A percentile compares a stretch with the other conserved stretches of the same genome.
These are phyloP conservation scores for Tanytarsus gracilentus DNA, from an alignment of 2,888 invertebrate species.

Conservation along the genomic window DNA sequence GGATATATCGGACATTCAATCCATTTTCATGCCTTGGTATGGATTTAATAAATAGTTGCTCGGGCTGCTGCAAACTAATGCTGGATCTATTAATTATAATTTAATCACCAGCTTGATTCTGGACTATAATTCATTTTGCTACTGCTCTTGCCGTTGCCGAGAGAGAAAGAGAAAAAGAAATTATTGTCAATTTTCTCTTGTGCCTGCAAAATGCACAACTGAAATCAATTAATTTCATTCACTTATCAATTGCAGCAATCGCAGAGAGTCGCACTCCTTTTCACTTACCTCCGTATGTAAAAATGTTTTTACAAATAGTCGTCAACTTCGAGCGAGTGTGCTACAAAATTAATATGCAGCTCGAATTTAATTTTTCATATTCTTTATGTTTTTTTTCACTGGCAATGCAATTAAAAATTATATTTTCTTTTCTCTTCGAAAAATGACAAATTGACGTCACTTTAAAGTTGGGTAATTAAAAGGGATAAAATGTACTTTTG, in stretches of 20 bases:
- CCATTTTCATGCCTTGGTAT: background rate
- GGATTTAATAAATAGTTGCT: conserved; percentile 1
- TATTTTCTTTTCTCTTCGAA: too few relatives aligned
- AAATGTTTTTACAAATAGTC: background rate
- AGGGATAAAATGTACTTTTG: too few relatives aligned
- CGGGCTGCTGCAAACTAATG: conserved; percentile 11
- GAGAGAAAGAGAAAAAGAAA: background rate
- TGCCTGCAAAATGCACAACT: background rate
- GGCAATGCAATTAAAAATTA: background rate
- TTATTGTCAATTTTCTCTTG: conserved; percentile 20
- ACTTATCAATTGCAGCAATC: background rate
- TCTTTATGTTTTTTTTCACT: background rate
- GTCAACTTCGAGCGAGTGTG: background rate
- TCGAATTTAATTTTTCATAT: background rate
- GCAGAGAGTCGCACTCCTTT: background rate
- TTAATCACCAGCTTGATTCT: conserved; percentile 18
- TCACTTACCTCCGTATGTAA: background rate
- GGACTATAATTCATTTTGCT: conserved; percentile 13
- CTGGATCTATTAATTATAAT: conserved; percentile 28
- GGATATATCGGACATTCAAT: too few relatives aligned
- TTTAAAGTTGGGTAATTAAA: too few relatives aligned
- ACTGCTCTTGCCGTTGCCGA: background rate
- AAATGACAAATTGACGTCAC: too few relatives aligned
- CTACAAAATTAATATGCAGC: background rate
- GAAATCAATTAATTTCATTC: conserved; percentile 25